Percentiles rank a stretch among this genome's conserved stretches.
phyloP scores from a whole-genome alignment of 1,140 invertebrate species.

The Drosophila nasuta region DNA sequence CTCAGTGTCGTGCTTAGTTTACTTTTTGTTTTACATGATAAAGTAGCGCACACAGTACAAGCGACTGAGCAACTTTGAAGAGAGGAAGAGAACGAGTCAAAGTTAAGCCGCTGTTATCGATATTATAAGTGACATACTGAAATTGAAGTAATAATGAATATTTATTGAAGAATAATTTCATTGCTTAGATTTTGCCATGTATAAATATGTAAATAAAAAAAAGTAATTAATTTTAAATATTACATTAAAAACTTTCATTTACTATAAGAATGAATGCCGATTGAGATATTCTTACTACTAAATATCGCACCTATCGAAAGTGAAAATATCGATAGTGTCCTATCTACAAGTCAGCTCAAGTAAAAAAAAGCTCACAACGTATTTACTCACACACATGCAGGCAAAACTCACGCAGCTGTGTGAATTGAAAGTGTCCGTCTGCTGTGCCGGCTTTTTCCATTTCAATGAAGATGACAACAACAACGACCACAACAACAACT shows the following conservation, averaged over 20 bases:
- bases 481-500: constrained; percentile 36
- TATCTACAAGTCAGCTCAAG: constrained; percentile 2
- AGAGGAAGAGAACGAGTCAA: constrained; percentile 12
- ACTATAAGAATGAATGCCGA: background rate
- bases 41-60: constrained; percentile 58
- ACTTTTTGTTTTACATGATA: constrained; percentile 58
- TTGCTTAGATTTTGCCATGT: too few relatives aligned
- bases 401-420: background rate
- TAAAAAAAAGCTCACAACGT: background rate
- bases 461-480: constrained; percentile 61
- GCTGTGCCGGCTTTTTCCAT: constrained; percentile 50
- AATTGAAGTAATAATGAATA: too few relatives aligned
- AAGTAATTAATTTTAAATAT: too few relatives aligned
- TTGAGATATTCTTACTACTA: background rate
- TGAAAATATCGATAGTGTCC: constrained; percentile 11
- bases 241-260: too few relatives aligned
- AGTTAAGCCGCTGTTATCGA: too few relatives aligned
- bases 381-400: background rate
- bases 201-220: too few relatives aligned
- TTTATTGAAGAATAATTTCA: too few relatives aligned
- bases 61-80: constrained; percentile 38
- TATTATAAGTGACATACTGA: too few relatives aligned
- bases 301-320: background rate
- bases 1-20: constrained; percentile 31
- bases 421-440: background rate